Conservation (phyloP, 1,140 invertebrate genomes). For the Rhagoletis zephyria region DNA sequence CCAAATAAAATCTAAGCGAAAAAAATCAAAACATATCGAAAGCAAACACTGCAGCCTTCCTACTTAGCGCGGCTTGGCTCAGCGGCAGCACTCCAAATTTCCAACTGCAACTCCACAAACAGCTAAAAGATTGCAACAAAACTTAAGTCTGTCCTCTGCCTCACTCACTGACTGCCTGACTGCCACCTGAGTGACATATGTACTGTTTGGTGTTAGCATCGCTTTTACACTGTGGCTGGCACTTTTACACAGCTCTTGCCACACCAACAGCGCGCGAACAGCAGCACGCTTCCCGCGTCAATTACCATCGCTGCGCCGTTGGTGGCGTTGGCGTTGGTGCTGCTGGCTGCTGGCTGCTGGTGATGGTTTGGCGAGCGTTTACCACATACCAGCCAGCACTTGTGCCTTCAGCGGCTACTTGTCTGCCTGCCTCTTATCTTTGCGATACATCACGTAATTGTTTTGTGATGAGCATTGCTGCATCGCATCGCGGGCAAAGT, state of each 20-base stretch:
- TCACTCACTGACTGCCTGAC: not conserved
- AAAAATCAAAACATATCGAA: not conserved
- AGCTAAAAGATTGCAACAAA: slow-evolving; percentile 22
- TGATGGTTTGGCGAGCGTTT: not conserved
- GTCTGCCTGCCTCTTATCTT: not conserved
- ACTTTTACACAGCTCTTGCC: slow-evolving; percentile 8
- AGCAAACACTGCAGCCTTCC: not conserved
- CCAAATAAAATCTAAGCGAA: not conserved
- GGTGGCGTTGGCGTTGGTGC: not conserved
- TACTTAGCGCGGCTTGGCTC: slow-evolving; percentile 14
- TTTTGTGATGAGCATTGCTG: slow-evolving; percentile 40
- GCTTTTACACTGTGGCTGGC: not conserved
- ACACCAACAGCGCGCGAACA: not conserved
- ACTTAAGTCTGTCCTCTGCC: not conserved
- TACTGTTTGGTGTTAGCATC: not conserved
- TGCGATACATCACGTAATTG: slow-evolving; percentile 31
- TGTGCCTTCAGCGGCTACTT: not conserved
- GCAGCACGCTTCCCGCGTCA: slow-evolving; percentile 43
- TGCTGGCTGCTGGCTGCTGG: not conserved
- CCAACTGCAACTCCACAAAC: not conserved
- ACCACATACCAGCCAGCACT: not conserved
- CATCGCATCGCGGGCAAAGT: not conserved
- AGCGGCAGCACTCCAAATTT: not conserved
- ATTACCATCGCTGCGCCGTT: not conserved
- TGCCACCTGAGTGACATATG: slow-evolving; percentile 15